A percentile compares a stretch with the other conserved stretches of the same genome.
These are phyloP conservation scores for Regulus satrapa DNA, from an alignment of 2,113 vertebrate species.

Conservation along the genomic window DNA sequence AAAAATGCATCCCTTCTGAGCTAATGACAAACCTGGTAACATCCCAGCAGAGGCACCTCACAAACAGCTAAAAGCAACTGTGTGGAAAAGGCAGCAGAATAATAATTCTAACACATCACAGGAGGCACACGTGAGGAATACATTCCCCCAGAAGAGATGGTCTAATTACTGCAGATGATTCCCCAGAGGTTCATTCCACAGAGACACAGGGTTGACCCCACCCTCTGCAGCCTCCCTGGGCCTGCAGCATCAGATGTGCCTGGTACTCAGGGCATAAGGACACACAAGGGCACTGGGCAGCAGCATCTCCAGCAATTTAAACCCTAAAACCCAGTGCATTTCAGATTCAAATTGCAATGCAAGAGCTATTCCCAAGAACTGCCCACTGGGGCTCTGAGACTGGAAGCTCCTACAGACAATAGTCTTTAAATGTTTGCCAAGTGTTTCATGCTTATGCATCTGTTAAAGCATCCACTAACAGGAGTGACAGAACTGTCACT, in stretches of 20 bases:
- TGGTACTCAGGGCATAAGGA: fast-evolving
- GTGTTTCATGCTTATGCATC: background rate
- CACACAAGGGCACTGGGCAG: background rate
- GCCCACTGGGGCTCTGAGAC: background rate
- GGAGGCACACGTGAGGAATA: background rate
- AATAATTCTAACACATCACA: background rate
- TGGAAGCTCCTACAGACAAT: background rate
- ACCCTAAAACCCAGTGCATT: background rate
- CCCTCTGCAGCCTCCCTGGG: background rate
- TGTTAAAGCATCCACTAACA: background rate
- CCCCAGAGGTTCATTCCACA: background rate
- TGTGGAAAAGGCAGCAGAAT: background rate
- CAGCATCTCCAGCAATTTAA: background rate
- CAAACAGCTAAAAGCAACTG: background rate
- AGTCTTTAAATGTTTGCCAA: background rate
- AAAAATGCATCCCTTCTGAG: slow-evolving; percentile 27
- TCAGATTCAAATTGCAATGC: background rate
- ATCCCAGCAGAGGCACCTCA: background rate
- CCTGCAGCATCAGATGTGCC: background rate
- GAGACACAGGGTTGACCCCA: background rate
- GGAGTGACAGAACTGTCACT: background rate
- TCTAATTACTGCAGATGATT: background rate
- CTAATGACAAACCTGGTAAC: background rate
- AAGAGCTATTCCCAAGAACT: background rate
- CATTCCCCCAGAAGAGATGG: background rate